These are phyloP conservation scores for Brachycybe producta DNA, from an alignment of 2,888 invertebrate genomes.

Conservation along the genomic window DNA sequence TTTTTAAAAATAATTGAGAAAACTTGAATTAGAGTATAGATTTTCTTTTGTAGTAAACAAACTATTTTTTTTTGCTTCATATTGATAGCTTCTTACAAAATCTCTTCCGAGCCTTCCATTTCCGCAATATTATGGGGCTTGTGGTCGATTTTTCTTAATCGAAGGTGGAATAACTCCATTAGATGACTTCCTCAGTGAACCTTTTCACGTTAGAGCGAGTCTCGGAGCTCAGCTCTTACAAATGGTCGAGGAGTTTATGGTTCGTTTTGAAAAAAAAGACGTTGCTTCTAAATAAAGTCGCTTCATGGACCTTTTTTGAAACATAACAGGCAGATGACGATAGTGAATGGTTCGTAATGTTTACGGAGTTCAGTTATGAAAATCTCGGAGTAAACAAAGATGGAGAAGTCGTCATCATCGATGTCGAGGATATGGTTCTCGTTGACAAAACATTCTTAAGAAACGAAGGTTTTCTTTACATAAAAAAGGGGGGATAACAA, in stretches of 20 bases:
- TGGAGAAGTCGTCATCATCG: conserved; percentile 22
- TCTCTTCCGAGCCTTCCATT: conserved; percentile 21
- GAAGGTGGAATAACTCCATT: conserved; percentile 22
- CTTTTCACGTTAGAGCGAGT: conserved; percentile 23
- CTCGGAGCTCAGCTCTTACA: conserved; percentile 22
- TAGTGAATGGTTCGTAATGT: conserved; percentile 23
- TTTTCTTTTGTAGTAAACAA: not conserved
- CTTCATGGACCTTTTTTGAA: not conserved
- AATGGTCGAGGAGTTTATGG: conserved; percentile 23
- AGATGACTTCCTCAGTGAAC: conserved; percentile 20
- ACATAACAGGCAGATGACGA: conserved; percentile 21
- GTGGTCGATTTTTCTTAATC: conserved; percentile 21
- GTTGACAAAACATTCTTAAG: conserved; percentile 22
- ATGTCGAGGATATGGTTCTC: conserved; percentile 22
- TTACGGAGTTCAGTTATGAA: conserved; percentile 22
- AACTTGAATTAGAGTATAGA: no score
- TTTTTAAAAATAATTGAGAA: no score
- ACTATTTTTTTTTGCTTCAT: conserved; percentile 12
- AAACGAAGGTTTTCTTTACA: conserved; percentile 16
- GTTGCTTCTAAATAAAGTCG: not conserved
- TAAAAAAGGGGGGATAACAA: no score
- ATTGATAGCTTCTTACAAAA: conserved; percentile 22
- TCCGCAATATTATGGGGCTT: conserved; percentile 22
- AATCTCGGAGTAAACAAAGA: conserved; percentile 22
- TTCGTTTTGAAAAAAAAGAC: conserved; percentile 5